Percentiles rank a stretch among this genome's conserved stretches.
phyloP scores from a whole-genome alignment of 2,113 vertebrate species.

The Datnioides undecimradiatus region DNA sequence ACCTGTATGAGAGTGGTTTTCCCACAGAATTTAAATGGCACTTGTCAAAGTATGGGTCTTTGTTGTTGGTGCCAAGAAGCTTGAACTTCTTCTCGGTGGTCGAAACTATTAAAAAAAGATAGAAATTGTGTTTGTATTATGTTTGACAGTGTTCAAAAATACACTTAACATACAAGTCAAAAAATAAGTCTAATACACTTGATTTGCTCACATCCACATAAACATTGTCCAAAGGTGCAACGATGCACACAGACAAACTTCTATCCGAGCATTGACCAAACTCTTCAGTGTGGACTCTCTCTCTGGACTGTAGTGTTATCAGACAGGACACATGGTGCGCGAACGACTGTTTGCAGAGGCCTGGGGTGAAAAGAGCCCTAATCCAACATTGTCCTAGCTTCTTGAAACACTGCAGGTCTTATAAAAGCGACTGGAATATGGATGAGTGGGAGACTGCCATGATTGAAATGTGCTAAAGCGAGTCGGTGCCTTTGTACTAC shows the following conservation, averaged over 20 bases:
- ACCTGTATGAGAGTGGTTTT: slow-evolving; percentile 29
- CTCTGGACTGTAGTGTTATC: slow-evolving; percentile 35
- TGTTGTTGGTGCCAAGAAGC: slow-evolving; percentile 11
- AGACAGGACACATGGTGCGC: slow-evolving; percentile 30
- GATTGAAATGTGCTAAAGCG: slow-evolving; percentile 67
- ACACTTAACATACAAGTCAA: slow-evolving; percentile 1
- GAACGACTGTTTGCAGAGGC: slow-evolving; percentile 22
- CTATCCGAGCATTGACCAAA: slow-evolving; percentile 8
- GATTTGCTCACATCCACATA: neutral
- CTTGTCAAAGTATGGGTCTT: slow-evolving; percentile 34
- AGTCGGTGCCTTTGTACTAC: slow-evolving; percentile 50
- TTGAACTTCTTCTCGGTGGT: slow-evolving; percentile 2
- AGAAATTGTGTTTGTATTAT: neutral
- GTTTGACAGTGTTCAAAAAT: neutral
- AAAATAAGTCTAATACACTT: slow-evolving; percentile 15
- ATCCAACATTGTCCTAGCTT: slow-evolving; percentile 39
- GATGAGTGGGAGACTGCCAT: slow-evolving; percentile 59
- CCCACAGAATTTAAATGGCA: slow-evolving; percentile 16
- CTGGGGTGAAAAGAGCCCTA: slow-evolving; percentile 28
- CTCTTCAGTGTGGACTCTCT: neutral
- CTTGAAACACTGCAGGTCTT: slow-evolving; percentile 46
- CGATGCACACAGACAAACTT: neutral
- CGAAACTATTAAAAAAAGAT: neutral
- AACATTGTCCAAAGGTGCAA: neutral
- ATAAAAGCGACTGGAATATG: slow-evolving; percentile 60